phyloP scores from a whole-genome alignment of 2,888 invertebrate genomes.

The Hypomecis punctinalis region DNA sequence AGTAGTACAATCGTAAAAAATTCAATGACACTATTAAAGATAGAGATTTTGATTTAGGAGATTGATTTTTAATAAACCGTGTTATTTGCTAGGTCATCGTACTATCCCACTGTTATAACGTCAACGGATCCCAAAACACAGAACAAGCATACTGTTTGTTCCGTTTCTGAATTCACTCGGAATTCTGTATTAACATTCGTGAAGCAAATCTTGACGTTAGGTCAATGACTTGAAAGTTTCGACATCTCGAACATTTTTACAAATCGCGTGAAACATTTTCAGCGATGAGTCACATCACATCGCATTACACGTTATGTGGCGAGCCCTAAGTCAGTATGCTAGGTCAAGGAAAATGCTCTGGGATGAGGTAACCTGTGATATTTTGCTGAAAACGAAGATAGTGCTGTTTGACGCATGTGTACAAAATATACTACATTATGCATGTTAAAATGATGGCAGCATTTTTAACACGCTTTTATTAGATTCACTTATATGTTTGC shows the following conservation, averaged over 20 bases:
- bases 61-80: neutral
- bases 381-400: neutral
- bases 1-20: neutral
- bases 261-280: conserved; percentile 18
- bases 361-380: conserved; percentile 1
- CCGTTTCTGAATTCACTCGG: conserved; percentile 16
- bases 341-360: conserved; percentile 14
- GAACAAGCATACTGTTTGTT: conserved; percentile 6
- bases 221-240: conserved; percentile 25
- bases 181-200: conserved; percentile 20
- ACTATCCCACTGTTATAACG: conserved; percentile 13
- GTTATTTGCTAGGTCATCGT: conserved; percentile 13
- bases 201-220: conserved; percentile 21
- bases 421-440: too few relatives aligned
- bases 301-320: conserved; percentile 7
- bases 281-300: conserved; percentile 17
- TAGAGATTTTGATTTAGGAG: too few relatives aligned
- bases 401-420: too few relatives aligned
- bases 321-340: conserved; percentile 16
- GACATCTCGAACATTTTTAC: conserved; percentile 12
- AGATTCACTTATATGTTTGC: too few relatives aligned
- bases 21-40: too few relatives aligned
- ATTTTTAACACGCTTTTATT: too few relatives aligned
- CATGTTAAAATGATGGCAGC: too few relatives aligned
- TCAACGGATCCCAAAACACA: conserved; percentile 13